Percentiles rank a stretch among this genome's conserved stretches.
Conservation (phyloP, 1,140 invertebrate species). For the Helicoverpa zea region DNA sequence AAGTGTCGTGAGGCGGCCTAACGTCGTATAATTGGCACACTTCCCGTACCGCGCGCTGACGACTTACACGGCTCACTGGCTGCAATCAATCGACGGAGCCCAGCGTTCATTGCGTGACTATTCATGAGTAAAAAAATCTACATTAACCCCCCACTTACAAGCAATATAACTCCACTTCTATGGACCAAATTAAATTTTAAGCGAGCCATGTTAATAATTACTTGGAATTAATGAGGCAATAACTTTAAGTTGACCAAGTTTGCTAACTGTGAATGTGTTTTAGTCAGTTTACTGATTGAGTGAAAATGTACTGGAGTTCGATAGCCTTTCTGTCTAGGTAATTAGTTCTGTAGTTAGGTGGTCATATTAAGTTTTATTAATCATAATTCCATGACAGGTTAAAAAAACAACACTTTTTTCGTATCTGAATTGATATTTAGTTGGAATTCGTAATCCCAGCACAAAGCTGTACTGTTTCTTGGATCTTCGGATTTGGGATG, state of each 20-base stretch:
- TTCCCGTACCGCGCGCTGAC: slow-evolving; percentile 47
- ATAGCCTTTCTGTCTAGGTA: too few relatives aligned
- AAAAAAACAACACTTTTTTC: background rate
- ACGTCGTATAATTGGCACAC: slow-evolving; percentile 52
- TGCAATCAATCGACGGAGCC: slow-evolving; percentile 37
- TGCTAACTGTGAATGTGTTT: too few relatives aligned
- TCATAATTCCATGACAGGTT: background rate
- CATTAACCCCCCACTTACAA: slow-evolving; percentile 25
- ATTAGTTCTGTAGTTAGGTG: too few relatives aligned
- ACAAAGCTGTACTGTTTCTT: slow-evolving; percentile 24
- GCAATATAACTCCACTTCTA: slow-evolving; percentile 21
- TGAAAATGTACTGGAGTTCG: too few relatives aligned
- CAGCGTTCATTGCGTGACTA: slow-evolving; percentile 30
- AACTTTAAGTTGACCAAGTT: too few relatives aligned
- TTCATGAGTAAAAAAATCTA: slow-evolving; percentile 45
- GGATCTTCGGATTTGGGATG: slow-evolving; percentile 23
- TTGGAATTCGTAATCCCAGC: slow-evolving; percentile 15
- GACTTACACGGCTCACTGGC: slow-evolving; percentile 31
- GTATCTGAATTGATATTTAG: background rate
- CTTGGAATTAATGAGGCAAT: background rate
- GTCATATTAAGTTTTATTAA: too few relatives aligned
- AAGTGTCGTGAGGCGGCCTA: slow-evolving; percentile 30
- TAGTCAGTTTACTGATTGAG: too few relatives aligned
- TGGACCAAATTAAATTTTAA: background rate
- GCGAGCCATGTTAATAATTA: background rate